Evolutionary conservation across 2,797 vertebrate genomes (phyloP).

Genomic region (Clamator glandarius): DNA sequence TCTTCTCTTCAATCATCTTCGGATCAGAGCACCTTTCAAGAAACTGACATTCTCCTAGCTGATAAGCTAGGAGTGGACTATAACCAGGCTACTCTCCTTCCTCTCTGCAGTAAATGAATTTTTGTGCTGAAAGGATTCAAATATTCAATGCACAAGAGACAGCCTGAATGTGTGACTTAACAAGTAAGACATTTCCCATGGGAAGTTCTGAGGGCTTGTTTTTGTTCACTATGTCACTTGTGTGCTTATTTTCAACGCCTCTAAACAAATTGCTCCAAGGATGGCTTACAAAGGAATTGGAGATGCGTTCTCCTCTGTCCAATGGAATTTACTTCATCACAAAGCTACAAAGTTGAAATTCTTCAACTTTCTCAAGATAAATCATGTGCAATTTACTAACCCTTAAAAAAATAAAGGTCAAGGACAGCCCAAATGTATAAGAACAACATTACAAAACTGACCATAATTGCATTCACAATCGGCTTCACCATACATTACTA

Average conservation of each 20-base stretch:
- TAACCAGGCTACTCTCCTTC: not conserved
- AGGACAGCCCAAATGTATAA: not conserved
- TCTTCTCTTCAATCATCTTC: not conserved
- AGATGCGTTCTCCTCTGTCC: not conserved
- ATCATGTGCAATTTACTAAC: not conserved
- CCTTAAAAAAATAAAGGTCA: not conserved
- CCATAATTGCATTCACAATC: not conserved
- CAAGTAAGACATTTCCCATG: slow-evolving; percentile 24
- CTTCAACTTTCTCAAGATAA: not conserved
- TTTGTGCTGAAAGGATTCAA: not conserved
- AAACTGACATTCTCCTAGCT: not conserved
- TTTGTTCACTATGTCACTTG: not conserved
- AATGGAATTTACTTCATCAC: not conserved
- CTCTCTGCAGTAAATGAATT: not conserved
- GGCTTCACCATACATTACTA: not conserved
- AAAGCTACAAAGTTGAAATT: not conserved
- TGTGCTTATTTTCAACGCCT: not conserved
- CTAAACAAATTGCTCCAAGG: not conserved
- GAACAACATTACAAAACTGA: not conserved
- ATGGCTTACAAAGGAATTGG: not conserved
- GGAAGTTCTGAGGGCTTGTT: not conserved
- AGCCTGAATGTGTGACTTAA: not conserved
- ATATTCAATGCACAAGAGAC: not conserved
- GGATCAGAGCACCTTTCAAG: not conserved
- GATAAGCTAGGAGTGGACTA: not conserved